Base-by-base conservation (phyloP, 2,888 invertebrate genomes). In the Andrena dorsata region DNA sequence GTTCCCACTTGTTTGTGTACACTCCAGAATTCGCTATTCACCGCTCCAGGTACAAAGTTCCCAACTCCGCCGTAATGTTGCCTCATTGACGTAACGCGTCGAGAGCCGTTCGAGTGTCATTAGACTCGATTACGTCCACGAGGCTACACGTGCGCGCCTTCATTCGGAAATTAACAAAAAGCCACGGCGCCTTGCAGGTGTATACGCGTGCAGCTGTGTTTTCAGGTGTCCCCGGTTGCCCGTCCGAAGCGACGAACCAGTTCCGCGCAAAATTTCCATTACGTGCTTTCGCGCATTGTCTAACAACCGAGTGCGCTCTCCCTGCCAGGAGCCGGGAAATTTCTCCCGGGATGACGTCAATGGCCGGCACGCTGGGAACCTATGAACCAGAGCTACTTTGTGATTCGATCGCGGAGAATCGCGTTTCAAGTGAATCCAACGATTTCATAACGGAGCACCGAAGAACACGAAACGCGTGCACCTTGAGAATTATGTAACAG, bases 81-180 rank as follows among this genome's bases (percentile, higher is more conserved):
- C 35, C 32, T 6, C 13, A 13, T 56, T 66, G 63, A 63, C 63
- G 78, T 65, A 80, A 74, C 58, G 41, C 63, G 63, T 51, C 53
- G n/a, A 71, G 41, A 60, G 65, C 65, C 63, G 51, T 70, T 65
- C 66, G 66, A 56, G 35, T 76, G 82, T 76, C 78, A 74, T 80
- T 82, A 76, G 76, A 56, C 74, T 49, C 68, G 78, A 80, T 86
- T 82, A 82, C 77, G 61, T 23, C 20, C 65, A 20, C 66, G 76
- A 71, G 63, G 70, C 65, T 51, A 70, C 84, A 80, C 74, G 84
- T 83, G 82, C 70, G 65, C 68, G 49, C 65, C 51, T 68, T 71
- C 82, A 47, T 63, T 78, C 65, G 87, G 77, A 84, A 85, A 82
- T 63, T 61, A 80, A 72, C 71, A 76, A 84, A 84, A 85, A 79